A percentile compares a stretch with the other conserved stretches of the same genome.
Conservation (phyloP, 2,113 vertebrate species). For the Poeciliopsis turrubarensis region DNA sequence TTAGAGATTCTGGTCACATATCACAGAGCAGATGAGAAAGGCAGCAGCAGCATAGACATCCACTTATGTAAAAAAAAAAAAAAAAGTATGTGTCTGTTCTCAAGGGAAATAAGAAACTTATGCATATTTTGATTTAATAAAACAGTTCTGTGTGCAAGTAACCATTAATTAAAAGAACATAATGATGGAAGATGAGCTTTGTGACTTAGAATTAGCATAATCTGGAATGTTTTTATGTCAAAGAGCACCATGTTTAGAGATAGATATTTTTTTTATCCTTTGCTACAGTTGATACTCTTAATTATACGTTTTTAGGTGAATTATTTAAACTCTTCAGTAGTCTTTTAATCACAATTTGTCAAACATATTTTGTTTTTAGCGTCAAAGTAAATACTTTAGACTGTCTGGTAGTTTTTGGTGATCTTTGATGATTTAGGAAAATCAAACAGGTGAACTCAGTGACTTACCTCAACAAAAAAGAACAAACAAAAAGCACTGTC, state of each 20-base stretch:
- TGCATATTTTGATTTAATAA: slow-evolving; percentile 4
- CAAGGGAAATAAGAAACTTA: background rate
- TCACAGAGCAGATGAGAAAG: slow-evolving; percentile 9
- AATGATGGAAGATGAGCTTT: background rate
- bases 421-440: background rate
- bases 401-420: background rate
- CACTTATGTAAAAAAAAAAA: background rate
- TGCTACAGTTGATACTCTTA: background rate
- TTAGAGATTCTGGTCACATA: slow-evolving; percentile 18
- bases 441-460: background rate
- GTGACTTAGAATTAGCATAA: background rate
- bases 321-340: background rate
- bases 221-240: background rate
- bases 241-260: background rate
- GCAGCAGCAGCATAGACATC: slow-evolving; percentile 2
- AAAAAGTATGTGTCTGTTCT: background rate
- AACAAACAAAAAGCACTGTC: too few species aligned
- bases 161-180: background rate
- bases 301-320: background rate
- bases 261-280: background rate
- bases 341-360: background rate
- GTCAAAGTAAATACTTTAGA: background rate
- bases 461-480: too few species aligned
- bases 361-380: background rate
- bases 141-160: background rate